A percentile compares a stretch with the other conserved stretches of the same genome.
Evolutionary conservation across 2,113 vertebrate species (phyloP).

Genomic region (Columba livia): DNA sequence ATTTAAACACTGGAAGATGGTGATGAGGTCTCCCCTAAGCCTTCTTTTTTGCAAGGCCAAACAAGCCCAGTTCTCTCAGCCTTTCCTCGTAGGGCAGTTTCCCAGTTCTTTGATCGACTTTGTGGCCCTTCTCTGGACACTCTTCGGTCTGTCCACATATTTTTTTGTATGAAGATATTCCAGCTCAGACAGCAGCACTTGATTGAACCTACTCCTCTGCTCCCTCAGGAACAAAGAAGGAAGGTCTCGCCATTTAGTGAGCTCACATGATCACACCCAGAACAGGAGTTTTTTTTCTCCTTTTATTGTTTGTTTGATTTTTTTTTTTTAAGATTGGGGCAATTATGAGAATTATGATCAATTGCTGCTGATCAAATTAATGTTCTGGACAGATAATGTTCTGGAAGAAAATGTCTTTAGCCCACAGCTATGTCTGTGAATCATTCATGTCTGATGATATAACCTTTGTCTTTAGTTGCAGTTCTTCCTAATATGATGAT

Average conservation of each 20-base stretch:
- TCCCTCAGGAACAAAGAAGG: background rate
- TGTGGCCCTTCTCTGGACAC: no score
- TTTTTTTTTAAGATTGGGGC: background rate
- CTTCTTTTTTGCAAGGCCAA: no score
- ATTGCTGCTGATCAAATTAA: background rate
- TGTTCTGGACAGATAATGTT: background rate
- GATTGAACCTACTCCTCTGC: background rate
- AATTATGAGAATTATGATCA: background rate
- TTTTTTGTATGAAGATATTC: background rate
- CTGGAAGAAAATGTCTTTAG: background rate
- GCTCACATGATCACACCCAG: background rate
- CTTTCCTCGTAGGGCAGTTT: no score
- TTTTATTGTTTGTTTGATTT: no score
- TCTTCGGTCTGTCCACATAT: no score
- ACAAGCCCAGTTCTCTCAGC: no score
- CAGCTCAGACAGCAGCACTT: background rate
- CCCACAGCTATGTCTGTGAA: background rate
- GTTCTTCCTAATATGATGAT: constrained; percentile 22
- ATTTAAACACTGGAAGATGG: no score
- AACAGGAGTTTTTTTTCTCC: background rate
- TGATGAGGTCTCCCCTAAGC: no score
- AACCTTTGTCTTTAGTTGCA: background rate
- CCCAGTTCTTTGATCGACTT: no score
- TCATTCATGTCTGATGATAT: background rate
- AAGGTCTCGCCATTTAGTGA: background rate